Conservation (phyloP, 2,888 invertebrate genomes). For the Chelonus formosanus region DNA sequence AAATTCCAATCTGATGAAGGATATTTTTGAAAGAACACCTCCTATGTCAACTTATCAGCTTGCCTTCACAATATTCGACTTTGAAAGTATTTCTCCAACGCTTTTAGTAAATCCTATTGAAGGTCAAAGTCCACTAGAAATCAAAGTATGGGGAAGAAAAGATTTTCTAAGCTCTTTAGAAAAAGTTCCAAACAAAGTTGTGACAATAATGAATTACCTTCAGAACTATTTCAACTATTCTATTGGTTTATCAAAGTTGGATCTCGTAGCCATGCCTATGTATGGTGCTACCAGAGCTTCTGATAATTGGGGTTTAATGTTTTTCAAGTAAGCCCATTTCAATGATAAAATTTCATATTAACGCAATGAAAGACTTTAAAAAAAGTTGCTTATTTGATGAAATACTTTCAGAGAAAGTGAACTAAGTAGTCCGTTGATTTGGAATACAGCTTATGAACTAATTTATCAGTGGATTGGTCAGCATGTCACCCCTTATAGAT, state of each 20-base stretch:
- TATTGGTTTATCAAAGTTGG: conserved; percentile 74
- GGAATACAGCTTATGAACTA: conserved; percentile 76
- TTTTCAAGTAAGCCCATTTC: conserved; percentile 73
- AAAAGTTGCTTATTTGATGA: too few relatives aligned
- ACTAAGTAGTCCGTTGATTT: conserved; percentile 72
- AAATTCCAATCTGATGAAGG: conserved; percentile 72
- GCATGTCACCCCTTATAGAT: conserved; percentile 79
- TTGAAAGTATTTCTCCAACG: conserved; percentile 65
- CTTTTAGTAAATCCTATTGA: conserved; percentile 61
- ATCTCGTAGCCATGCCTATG: conserved; percentile 78
- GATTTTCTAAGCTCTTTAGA: conserved; percentile 71
- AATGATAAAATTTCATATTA: conserved; percentile 27
- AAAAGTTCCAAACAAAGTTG: conserved; percentile 70
- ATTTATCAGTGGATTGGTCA: conserved; percentile 84
- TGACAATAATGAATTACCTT: conserved; percentile 70
- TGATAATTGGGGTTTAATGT: conserved; percentile 82
- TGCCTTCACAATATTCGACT: conserved; percentile 77
- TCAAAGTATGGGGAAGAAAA: conserved; percentile 73
- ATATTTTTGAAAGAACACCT: conserved; percentile 76
- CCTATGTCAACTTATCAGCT: conserved; percentile 81
- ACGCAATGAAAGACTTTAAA: too few relatives aligned
- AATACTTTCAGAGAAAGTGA: conserved; percentile 74
- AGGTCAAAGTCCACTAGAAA: conserved; percentile 63
- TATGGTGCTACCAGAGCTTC: conserved; percentile 77
- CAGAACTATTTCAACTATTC: conserved; percentile 73